phyloP scores from a whole-genome alignment of 2,888 invertebrate genomes.

The Harpagoxenus sublaevis region DNA sequence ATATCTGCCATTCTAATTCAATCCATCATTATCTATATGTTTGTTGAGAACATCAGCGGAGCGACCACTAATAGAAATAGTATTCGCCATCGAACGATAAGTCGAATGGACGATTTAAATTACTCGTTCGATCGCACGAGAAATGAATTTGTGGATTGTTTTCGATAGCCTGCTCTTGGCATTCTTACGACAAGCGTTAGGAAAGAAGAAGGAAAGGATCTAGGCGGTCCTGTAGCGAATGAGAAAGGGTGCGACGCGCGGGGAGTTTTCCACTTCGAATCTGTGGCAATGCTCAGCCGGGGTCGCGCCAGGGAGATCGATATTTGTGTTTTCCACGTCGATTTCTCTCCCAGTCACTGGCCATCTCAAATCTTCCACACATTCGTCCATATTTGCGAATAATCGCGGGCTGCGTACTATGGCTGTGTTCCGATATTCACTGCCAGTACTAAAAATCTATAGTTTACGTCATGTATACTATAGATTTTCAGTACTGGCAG shows the following conservation, averaged over 20 bases:
- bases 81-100: not conserved
- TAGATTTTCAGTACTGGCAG: no score
- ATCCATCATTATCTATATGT: not conserved
- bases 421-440: no score
- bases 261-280: conserved; percentile 62
- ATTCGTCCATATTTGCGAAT: not conserved
- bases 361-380: not conserved
- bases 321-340: not conserved
- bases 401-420: not conserved
- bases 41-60: conserved; percentile 23
- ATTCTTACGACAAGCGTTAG: conserved; percentile 56
- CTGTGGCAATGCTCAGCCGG: not conserved
- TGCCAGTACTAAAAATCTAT: no score
- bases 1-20: conserved; percentile 3
- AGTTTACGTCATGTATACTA: no score
- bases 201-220: conserved; percentile 61
- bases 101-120: conserved; percentile 1
- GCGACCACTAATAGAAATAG: not conserved
- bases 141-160: conserved; percentile 44
- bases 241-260: conserved; percentile 41
- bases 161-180: conserved; percentile 4
- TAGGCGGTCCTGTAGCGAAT: conserved; percentile 57
- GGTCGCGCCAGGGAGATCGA: not conserved
- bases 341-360: not conserved
- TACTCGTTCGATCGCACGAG: conserved; percentile 37